A percentile compares a stretch with the other conserved stretches of the same genome.
Conservation (phyloP, 1,140 invertebrate species). For the Zaprionus camerounensis region DNA sequence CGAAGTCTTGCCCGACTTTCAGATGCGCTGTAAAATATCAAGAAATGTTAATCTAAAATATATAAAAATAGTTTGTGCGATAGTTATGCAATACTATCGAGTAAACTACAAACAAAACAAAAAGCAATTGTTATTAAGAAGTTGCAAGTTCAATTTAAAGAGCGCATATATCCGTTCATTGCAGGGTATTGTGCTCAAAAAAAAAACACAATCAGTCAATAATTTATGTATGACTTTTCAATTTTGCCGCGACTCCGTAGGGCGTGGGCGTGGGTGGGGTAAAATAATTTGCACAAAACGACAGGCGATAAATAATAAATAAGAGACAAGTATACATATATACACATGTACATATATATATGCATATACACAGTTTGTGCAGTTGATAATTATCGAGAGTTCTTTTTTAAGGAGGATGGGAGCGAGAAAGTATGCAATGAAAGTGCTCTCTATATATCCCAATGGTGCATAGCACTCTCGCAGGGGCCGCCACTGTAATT, state of each 20-base stretch:
- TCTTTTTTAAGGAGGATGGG: neutral
- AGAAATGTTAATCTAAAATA: neutral
- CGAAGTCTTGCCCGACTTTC: neutral
- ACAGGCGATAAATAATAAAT: slow-evolving; percentile 17
- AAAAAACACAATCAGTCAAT: slow-evolving; percentile 7
- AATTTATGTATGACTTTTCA: slow-evolving; percentile 28
- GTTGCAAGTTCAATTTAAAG: neutral
- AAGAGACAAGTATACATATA: neutral
- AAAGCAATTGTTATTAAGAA: neutral
- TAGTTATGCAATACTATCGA: neutral
- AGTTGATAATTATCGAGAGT: slow-evolving; percentile 16
- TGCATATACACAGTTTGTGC: neutral
- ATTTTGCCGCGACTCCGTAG: slow-evolving; percentile 3
- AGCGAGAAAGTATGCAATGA: slow-evolving; percentile 39
- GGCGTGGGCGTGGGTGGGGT: neutral
- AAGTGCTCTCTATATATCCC: neutral
- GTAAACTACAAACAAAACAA: neutral
- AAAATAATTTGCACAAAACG: slow-evolving; percentile 1
- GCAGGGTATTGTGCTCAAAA: neutral
- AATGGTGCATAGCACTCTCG: slow-evolving; percentile 9
- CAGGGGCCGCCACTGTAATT: slow-evolving; percentile 33
- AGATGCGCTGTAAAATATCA: neutral
- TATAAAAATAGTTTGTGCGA: neutral
- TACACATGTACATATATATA: neutral
- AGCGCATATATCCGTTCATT: slow-evolving; percentile 3